Base-by-base conservation (phyloP, 2,888 invertebrate species). In the Heliconius charithonia region DNA sequence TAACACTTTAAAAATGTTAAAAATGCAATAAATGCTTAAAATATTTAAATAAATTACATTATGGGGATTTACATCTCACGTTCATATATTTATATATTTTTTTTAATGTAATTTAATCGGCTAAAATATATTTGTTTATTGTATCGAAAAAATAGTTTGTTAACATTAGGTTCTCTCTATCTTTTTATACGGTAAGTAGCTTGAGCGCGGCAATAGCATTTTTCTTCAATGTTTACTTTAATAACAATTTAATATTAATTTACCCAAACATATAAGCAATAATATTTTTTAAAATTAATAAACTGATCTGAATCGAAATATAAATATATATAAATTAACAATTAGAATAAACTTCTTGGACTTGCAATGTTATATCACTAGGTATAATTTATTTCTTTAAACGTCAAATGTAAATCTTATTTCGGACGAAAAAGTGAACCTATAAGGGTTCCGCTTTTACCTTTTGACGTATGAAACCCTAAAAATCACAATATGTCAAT, bases 11-110 rank as follows among this genome's bases (percentile, higher is more conserved):
- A 37, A 37, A 37, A 32, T 9, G 9, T 32, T 32, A 9, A 32
- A 32, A 65, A 78, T 73, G 32, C 51, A 75, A 77, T 79, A 76
- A 72, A 80, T 76, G 71, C 65, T 25, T 71, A 22, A 71, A 71
- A 51, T 56, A 19, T 76, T 45, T 72, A 41, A 63, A 72, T 29
- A 75, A 63, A 74, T 74, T 63, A 66, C 56, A 73, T 32, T 63
- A 37, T 69, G 25, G 7, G 2, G 25, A 63, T 63, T 27, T 27
- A 62, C 62, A n/a, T 62, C 27, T 27, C 37, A n/a, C 32, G 37
- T 32, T 66, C 1, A 66, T 66, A 22, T 3, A 65, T 19, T 10
- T 13, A 65, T 63, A 0, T 27, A 63, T 27, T 4, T 63, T 59
- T 59, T 59, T 3, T n/a, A 59, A 10, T n/a, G n/a, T 37, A 10